Base-by-base conservation (phyloP, 2,797 vertebrate genomes). In the Rhinichthys osculus region DNA sequence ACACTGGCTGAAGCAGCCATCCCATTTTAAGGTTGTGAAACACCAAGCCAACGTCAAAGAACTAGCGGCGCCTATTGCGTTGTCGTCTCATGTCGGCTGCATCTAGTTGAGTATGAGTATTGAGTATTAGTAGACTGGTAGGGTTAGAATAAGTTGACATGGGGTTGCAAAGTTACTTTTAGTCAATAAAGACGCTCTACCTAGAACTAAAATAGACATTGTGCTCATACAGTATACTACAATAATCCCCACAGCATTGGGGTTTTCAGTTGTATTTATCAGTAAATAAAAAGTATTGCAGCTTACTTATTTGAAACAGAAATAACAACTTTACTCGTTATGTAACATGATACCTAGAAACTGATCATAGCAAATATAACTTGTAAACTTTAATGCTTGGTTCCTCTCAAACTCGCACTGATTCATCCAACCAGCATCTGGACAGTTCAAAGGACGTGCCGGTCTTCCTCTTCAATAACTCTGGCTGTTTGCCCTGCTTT, bases 391-490 rank as follows among this genome's bases (percentile, higher is more conserved):
- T 64, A 21, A 47, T 14, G 40, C 74, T 78, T 40, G 76, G 16
- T 82, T 70, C 44, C 64, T 38, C 4, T 14, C 30, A 69, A 69
- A 81, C 64, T 23, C 5, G 19, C 5, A 57, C 14, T 14, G 35
- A 82, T 64, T 66, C 35, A n/a, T 66, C 57, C 30, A 23, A 52
- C 40, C 44, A 52, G 47, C 9, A 17, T 70, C 82, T 78, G 69
- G 78, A 74, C 81, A 78, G 84, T 82, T 87, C 84, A 90, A 88
- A 88, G 86, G 35, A 42, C 21, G 35, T 40, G 64, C 66, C 6
- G 33, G 19, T 44, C 80, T 69, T 70, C 30, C 66, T 67, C 38
- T 59, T 84, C 78, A 30, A 71, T 82, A 80, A 86, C 74, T 82
- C 80, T 72, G 30, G 30, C 52, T 52, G 42, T 81, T 86, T 78